Base-by-base conservation (phyloP, 2,888 invertebrate species). In the Acronicta psi region DNA sequence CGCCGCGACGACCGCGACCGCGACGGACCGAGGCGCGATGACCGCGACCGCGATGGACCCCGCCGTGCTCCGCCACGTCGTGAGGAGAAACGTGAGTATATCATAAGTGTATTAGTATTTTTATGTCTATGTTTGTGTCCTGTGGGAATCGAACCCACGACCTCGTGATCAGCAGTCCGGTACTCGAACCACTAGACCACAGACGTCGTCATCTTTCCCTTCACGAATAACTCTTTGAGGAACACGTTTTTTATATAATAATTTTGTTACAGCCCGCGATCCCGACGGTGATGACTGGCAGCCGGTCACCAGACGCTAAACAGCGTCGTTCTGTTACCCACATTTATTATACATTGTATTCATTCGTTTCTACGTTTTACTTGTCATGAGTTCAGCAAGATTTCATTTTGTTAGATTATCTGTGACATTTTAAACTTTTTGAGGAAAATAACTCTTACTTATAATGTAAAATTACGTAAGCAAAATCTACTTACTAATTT, bases 201-300 rank as follows among this genome's bases (percentile, higher is more conserved):
- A n/a, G n/a, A n/a, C n/a, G n/a, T n/a, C n/a, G n/a, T n/a, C n/a
- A n/a, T n/a, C n/a, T 25, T 25, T 20, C 20, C 20, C 20, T 20
- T 20, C 20, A 20, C 20, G 20, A 20, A 20, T 5, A 4, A 5
- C 5, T 5, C 20, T 20, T 20, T 20, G 20, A 20, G 2, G 3
- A 20, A 20, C 5, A 4, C 3, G 5, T 2, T 41, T 41, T 37
- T 14, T 10, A 43, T 2, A 14, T 0, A 2, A 4, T 13, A 38
- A 0, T 50, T 37, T 70, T 69, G 70, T 86, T 84, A 0, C 89
- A 90, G 87, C 90, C 70, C 95, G 95, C 76, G 95, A 94, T 47
- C 83, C 91, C 0, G 95, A 95, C 72, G 95, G 94, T 65, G 95
- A 95, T 16, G 95, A 95, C 60, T 95, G 96, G 96, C 95, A 95